phyloP scores from a whole-genome alignment of 2,113 vertebrate species.

The Eubucco bourcierii region DNA sequence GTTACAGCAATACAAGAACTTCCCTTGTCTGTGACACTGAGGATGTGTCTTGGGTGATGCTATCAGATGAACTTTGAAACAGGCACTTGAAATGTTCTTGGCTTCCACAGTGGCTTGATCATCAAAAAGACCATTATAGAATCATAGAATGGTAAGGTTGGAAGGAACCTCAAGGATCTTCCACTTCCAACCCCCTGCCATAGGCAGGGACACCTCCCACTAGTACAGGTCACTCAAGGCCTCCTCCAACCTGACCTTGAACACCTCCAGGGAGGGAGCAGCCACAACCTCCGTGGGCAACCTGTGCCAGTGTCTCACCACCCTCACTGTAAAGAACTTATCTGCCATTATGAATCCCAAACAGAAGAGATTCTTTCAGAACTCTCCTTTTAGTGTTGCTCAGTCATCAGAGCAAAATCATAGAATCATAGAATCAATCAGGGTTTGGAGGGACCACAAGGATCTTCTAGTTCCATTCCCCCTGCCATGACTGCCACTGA shows the following conservation, averaged over 20 bases:
- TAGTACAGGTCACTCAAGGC: too few relatives aligned
- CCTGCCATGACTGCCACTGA: not conserved
- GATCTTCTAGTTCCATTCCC: too few relatives aligned
- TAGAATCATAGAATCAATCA: not conserved
- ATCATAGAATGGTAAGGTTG: too few relatives aligned
- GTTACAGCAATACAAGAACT: not conserved
- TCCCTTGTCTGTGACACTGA: conserved; percentile 2
- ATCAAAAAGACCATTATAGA: conserved; percentile 49
- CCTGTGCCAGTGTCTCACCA: too few relatives aligned
- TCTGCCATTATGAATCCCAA: conserved; percentile 37
- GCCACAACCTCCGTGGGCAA: too few relatives aligned
- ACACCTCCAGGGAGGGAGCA: too few relatives aligned
- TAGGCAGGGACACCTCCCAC: too few relatives aligned
- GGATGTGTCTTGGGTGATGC: not conserved
- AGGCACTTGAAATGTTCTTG: conserved; percentile 47
- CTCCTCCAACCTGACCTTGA: too few relatives aligned
- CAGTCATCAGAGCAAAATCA: conserved; percentile 40
- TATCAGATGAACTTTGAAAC: conserved; percentile 37
- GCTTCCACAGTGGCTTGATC: conserved; percentile 30
- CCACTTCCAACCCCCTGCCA: too few relatives aligned
- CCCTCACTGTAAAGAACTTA: too few relatives aligned
- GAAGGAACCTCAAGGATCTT: too few relatives aligned
- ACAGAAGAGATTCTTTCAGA: conserved; percentile 30
- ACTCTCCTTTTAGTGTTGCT: conserved; percentile 14
- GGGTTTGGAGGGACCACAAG: too few relatives aligned